Evolutionary conservation across 2,113 vertebrate genomes (phyloP).

Genomic region (Epinephelus cyanopodus): DNA sequence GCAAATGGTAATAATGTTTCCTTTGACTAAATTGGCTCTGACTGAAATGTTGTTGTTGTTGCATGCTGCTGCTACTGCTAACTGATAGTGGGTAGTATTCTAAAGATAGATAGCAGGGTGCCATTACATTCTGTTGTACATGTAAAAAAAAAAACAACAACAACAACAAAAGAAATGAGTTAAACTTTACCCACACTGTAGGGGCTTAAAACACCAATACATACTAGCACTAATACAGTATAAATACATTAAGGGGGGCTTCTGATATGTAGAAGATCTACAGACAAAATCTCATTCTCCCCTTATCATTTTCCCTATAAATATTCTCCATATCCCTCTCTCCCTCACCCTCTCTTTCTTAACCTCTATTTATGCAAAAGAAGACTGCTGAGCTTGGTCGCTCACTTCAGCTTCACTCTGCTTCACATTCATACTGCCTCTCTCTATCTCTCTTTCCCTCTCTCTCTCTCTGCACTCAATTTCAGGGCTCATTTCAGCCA

Average conservation of each 20-base stretch:
- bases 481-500: conserved; percentile 79
- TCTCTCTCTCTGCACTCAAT: conserved; percentile 64
- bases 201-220: neutral
- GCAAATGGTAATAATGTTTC: too few species aligned
- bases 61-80: too few species aligned
- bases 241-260: neutral
- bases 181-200: neutral
- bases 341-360: conserved; percentile 20
- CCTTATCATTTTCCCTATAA: conserved; percentile 21
- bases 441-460: conserved; percentile 6
- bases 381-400: conserved; percentile 41
- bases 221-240: neutral
- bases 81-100: neutral
- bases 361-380: conserved; percentile 62
- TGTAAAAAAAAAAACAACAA: too few species aligned
- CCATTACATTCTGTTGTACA: neutral
- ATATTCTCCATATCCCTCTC: conserved; percentile 1
- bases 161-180: neutral
- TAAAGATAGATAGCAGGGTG: neutral
- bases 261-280: conserved; percentile 5
- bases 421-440: conserved; percentile 40
- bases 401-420: conserved; percentile 41
- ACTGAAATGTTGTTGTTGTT: neutral
- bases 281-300: neutral
- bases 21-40: too few species aligned